Evolutionary conservation across 2,113 vertebrate species (phyloP).

Genomic region (Eleginops maclovinus): DNA sequence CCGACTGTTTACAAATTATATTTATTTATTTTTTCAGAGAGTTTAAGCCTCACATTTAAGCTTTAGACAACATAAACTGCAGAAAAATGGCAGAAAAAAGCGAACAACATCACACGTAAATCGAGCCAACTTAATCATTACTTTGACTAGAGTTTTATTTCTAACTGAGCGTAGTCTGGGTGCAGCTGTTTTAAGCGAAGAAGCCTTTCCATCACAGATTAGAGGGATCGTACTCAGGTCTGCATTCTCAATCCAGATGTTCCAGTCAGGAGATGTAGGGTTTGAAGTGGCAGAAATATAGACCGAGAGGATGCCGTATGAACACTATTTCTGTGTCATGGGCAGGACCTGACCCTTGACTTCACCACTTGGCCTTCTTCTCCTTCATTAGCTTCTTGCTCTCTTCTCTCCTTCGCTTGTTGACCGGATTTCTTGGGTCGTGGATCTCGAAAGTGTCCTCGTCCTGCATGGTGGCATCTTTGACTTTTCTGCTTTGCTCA

Average conservation of each 20-base stretch:
- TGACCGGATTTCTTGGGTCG: slow-evolving; percentile 97
- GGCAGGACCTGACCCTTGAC: slow-evolving; percentile 4
- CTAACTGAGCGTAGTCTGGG: neutral
- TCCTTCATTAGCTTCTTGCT: slow-evolving; percentile 98
- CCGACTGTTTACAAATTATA: slow-evolving; percentile 9
- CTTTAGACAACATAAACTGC: neutral
- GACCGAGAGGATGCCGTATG: slow-evolving; percentile 14
- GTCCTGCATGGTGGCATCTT: slow-evolving; percentile 96
- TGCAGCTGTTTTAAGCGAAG: slow-evolving; percentile 25
- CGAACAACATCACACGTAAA: neutral
- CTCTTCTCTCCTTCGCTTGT: slow-evolving; percentile 95
- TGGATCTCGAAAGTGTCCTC: slow-evolving; percentile 99
- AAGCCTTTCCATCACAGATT: slow-evolving; percentile 51
- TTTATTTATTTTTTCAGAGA: slow-evolving; percentile 50
- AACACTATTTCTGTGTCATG: neutral
- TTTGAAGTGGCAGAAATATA: slow-evolving; percentile 40
- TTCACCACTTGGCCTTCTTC: slow-evolving; percentile 92
- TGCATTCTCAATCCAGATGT: slow-evolving; percentile 62
- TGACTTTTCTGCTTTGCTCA: slow-evolving; percentile 95
- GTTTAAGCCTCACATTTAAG: neutral
- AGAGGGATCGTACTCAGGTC: slow-evolving; percentile 35
- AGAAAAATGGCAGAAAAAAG: neutral
- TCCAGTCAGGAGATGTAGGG: neutral
- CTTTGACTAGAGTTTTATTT: neutral
- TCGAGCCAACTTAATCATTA: neutral